Percentiles rank a stretch among this genome's conserved stretches.
Conservation (phyloP, 2,113 vertebrate species). For the Pelvicachromis taeniatus region DNA sequence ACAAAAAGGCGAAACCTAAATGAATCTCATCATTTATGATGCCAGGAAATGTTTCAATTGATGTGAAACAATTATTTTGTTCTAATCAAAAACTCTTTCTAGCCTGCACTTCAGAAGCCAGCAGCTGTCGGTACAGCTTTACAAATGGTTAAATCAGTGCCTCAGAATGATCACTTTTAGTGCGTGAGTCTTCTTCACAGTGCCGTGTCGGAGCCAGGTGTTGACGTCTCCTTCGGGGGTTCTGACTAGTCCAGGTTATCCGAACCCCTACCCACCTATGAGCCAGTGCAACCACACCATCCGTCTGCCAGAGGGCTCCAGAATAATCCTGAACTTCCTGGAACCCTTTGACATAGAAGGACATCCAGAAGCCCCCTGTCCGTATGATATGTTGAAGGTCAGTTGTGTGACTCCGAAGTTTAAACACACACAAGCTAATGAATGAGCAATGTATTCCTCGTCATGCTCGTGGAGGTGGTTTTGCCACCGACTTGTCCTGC, state of each 20-base stretch:
- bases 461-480: slow-evolving; percentile 59
- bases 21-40: slow-evolving; percentile 36
- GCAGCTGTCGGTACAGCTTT: background rate
- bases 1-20: slow-evolving; percentile 39
- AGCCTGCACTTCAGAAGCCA: background rate
- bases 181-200: slow-evolving; percentile 47
- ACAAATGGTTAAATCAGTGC: background rate
- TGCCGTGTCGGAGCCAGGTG: slow-evolving; percentile 66
- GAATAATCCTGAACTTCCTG: slow-evolving; percentile 73
- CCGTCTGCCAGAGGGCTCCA: slow-evolving; percentile 73
- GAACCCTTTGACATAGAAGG: slow-evolving; percentile 77
- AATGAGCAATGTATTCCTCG: slow-evolving; percentile 71
- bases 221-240: slow-evolving; percentile 68
- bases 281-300: slow-evolving; percentile 74
- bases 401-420: slow-evolving; percentile 6
- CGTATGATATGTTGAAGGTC: slow-evolving; percentile 80
- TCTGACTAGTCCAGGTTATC: slow-evolving; percentile 76
- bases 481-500: slow-evolving; percentile 21
- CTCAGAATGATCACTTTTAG: background rate
- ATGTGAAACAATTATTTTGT: background rate
- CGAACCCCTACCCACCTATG: slow-evolving; percentile 72
- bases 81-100: background rate
- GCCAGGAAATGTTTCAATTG: slow-evolving; percentile 17
- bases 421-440: slow-evolving; percentile 20
- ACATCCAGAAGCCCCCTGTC: slow-evolving; percentile 69